These are phyloP conservation scores for Stenolophus ochropezus DNA, from an alignment of 2,888 invertebrate species.

Conservation along the genomic window DNA sequence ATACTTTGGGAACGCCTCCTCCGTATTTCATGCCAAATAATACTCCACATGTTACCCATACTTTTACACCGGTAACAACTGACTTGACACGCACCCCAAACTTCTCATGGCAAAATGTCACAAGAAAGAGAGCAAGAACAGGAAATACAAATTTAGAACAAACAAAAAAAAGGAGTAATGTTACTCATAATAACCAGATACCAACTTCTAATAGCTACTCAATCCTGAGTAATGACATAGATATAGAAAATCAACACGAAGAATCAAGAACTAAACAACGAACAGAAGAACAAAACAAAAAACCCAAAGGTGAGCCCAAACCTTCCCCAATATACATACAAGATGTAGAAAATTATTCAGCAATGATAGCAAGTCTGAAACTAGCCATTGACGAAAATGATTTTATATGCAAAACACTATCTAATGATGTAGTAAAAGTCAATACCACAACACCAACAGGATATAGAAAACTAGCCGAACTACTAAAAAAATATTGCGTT, in stretches of 20 bases:
- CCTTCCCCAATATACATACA: slow-evolving; percentile 55
- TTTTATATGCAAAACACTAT: neutral
- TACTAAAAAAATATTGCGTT: neutral
- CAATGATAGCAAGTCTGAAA: slow-evolving; percentile 30
- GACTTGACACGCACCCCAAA: neutral
- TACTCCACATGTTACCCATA: neutral
- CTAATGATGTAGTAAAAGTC: neutral
- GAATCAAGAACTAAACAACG: neutral
- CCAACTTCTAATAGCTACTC: neutral
- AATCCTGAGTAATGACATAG: neutral
- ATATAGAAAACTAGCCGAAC: neutral
- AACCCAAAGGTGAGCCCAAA: slow-evolving; percentile 42
- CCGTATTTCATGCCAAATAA: neutral
- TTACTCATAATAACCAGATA: neutral
- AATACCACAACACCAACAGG: neutral
- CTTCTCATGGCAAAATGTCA: neutral
- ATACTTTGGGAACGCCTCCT: neutral
- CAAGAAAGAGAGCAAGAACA: neutral
- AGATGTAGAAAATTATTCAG: slow-evolving; percentile 35
- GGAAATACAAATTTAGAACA: too few species aligned
- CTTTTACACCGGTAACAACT: neutral
- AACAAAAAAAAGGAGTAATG: neutral
- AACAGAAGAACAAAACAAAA: neutral
- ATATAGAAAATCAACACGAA: neutral
- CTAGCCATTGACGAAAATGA: neutral